Percentiles rank a stretch among this genome's conserved stretches.
Conservation (phyloP, 2,888 invertebrate species). For the Luperina nickerlii region DNA sequence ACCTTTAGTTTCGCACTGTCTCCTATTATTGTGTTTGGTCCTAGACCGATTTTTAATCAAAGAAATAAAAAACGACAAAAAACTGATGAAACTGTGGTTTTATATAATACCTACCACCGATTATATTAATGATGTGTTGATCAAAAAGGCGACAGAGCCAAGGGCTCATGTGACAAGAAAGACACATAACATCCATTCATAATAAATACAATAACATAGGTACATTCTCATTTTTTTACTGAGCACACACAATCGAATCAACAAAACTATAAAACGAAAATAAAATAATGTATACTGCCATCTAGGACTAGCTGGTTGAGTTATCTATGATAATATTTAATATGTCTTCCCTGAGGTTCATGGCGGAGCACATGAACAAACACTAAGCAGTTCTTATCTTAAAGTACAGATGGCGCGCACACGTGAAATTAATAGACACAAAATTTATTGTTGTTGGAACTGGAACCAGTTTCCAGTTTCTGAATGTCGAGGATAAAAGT, state of each 20-base stretch:
- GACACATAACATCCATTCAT: background rate
- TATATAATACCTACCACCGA: background rate
- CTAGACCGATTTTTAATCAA: too few species aligned
- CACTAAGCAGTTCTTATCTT: background rate
- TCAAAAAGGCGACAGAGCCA: background rate
- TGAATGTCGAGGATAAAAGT: background rate
- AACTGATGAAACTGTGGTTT: background rate
- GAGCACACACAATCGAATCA: background rate
- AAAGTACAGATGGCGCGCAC: constrained; percentile 39
- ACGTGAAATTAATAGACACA: too few species aligned
- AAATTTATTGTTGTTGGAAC: background rate
- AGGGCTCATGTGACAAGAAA: background rate
- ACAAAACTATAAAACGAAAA: background rate
- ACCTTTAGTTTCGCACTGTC: background rate
- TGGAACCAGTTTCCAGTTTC: background rate
- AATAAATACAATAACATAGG: too few species aligned
- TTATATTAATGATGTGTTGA: background rate
- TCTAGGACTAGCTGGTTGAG: background rate
- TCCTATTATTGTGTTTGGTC: background rate
- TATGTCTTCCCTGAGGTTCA: too few species aligned
- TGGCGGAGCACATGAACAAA: background rate
- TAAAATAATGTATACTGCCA: background rate
- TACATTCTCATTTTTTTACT: background rate
- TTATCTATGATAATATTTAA: too few species aligned
- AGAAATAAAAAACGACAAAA: background rate